Evolutionary conservation across 2,888 invertebrate species (phyloP), one percentile per base, ranked within the genome.

Genomic region (Ferdinandea cuprea): DNA sequence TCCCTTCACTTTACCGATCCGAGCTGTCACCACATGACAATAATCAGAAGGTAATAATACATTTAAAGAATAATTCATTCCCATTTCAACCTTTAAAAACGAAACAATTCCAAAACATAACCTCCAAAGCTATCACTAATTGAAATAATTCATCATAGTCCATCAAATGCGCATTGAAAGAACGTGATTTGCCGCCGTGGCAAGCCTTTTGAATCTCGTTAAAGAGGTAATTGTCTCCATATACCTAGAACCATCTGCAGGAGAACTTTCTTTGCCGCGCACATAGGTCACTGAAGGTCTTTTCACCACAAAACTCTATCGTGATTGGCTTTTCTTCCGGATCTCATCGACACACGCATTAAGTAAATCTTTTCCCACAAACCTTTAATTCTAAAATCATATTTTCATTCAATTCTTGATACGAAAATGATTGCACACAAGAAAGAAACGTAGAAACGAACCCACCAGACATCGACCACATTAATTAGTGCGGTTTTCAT

Each of bases 401-500:
- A 69, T 72, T 66, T 59, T 68, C 79, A 74, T 73, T 73, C 48
- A 68, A 61, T 74, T 61, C n/a, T 66, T 81, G 65, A 81, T 74
- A 58, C 58, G 58, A 58, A 74, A 74, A 74, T 81, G 66, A 68
- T 76, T 77, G 54, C 66, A 50, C 59, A 81, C 71, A 25, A 2
- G 25, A 25, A 25, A 25, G 25, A 25, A 25, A n/a, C n/a, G n/a
- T n/a, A n/a, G n/a, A 40, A 71, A 69, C 15, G 21, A 56, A 50
- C 48, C 58, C 32, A 72, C 48, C 42, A 73, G 66, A 42, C 61
- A 52, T 50, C 50, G 42, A 65, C n/a, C 71, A 15, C 83, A 78
- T 83, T 83, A 83, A 83, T 83, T 83, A 83, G 78, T 66, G 77
- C 65, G 59, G 65, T 81, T 66, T 77, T 77, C 69, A 50, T 30